phyloP scores from a whole-genome alignment of 2,888 invertebrate species.

The Oscheius sp. region DNA sequence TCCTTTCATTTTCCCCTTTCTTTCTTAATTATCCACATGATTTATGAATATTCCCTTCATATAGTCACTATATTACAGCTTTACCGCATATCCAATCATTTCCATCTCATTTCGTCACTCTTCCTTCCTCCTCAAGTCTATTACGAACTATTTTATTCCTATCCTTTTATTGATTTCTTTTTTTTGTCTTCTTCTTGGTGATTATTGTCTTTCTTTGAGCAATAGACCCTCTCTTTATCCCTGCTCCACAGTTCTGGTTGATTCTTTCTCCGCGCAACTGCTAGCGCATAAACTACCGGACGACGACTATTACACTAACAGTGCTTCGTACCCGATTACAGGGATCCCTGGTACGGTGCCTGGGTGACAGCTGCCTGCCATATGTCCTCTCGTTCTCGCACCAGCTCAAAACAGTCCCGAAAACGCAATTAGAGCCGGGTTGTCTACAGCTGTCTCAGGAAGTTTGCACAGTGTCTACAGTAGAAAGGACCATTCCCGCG shows the following conservation, averaged over 20 bases:
- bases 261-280: too few relatives aligned
- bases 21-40: too few relatives aligned
- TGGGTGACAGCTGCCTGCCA: constrained; percentile 33
- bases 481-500: too few relatives aligned
- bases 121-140: not conserved
- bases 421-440: constrained; percentile 19
- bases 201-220: not conserved
- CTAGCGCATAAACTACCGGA: too few relatives aligned
- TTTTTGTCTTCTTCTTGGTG: not conserved
- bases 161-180: not conserved
- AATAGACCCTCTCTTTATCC: not conserved
- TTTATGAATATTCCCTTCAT: not conserved
- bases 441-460: constrained; percentile 7
- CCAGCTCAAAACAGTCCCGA: constrained; percentile 29
- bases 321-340: not conserved
- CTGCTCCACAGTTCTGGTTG: too few relatives aligned
- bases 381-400: constrained; percentile 26
- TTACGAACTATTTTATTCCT: not conserved
- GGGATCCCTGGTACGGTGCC: constrained; percentile 9
- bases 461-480: too few relatives aligned
- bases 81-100: not conserved
- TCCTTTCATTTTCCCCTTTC: too few relatives aligned
- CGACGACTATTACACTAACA: not conserved
- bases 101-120: not conserved
- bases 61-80: not conserved